phyloP scores from a whole-genome alignment of 2,888 invertebrate genomes.

The Agrypnus murinus region DNA sequence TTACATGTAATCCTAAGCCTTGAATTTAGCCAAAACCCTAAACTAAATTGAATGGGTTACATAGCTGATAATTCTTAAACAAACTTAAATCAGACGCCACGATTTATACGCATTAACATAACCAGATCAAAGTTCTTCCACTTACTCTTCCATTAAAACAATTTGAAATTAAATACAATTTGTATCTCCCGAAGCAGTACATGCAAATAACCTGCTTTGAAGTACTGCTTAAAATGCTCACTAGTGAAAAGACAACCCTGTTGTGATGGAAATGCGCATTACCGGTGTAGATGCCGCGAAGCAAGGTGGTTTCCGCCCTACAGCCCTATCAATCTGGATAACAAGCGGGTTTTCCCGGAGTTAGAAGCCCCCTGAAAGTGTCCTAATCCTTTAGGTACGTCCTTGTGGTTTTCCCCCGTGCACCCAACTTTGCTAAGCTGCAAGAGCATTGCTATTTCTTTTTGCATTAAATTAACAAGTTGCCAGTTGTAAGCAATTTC shows the following conservation, averaged over 20 bases:
- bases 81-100: too few species aligned
- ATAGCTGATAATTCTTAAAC: too few species aligned
- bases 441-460: conserved; percentile 27
- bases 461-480: conserved; percentile 31
- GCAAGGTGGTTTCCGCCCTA: conserved; percentile 45
- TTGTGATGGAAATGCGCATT: conserved; percentile 41
- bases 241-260: conserved; percentile 28
- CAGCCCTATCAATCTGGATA: conserved; percentile 46
- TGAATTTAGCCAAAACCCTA: conserved; percentile 6
- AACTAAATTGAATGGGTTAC: too few species aligned
- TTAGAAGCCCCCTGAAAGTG: conserved; percentile 42
- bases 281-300: conserved; percentile 43
- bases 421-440: conserved; percentile 21
- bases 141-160: too few species aligned
- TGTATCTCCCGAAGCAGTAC: neutral
- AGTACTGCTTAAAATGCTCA: conserved; percentile 24
- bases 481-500: neutral
- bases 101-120: too few species aligned
- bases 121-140: too few species aligned
- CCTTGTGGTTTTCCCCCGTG: conserved; percentile 42
- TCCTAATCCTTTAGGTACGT: conserved; percentile 47
- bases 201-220: conserved; percentile 5
- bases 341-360: conserved; percentile 44
- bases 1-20: conserved; percentile 1
- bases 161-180: neutral